Evolutionary conservation across 92 coral and sea anemone genomes (phyloP).

Genomic region (Palythoa caribaeorum): DNA sequence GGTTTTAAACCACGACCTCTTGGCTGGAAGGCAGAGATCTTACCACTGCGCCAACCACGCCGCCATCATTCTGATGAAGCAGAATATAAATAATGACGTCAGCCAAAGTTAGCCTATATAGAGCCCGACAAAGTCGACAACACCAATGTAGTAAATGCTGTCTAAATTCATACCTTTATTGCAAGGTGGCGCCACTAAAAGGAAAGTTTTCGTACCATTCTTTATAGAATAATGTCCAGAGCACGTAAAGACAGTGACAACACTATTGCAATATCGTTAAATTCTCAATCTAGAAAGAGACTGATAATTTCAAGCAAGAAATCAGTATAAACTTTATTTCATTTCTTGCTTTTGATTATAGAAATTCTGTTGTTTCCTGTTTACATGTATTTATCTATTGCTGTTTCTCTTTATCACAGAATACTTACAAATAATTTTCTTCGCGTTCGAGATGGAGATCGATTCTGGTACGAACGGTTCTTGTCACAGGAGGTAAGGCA

Average conservation of each 20-base stretch:
- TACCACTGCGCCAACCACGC: too few species aligned
- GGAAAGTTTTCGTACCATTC: neutral
- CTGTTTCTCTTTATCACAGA: conserved; percentile 49
- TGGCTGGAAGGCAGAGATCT: too few species aligned
- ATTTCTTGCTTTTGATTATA: neutral
- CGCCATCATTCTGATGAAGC: too few species aligned
- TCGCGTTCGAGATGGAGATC: conserved; percentile 91
- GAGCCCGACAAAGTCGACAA: neutral
- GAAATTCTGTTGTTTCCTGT: neutral
- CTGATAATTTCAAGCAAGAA: neutral
- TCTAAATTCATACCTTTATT: too few species aligned
- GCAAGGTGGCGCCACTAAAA: neutral
- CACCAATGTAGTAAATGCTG: too few species aligned
- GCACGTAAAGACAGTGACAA: neutral
- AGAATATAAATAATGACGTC: too few species aligned
- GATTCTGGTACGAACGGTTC: conserved; percentile 88
- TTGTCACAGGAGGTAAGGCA: conserved; percentile 72
- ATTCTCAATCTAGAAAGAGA: too few species aligned
- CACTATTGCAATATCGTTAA: neutral
- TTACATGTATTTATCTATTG: neutral
- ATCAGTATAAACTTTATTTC: neutral
- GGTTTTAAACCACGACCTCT: too few species aligned
- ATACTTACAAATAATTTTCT: conserved; percentile 74
- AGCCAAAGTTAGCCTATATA: too few species aligned
- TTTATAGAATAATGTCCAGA: too few species aligned